Conservation (phyloP, 64 coral and sea anemone species). For the Dendronephthya gigantea region DNA sequence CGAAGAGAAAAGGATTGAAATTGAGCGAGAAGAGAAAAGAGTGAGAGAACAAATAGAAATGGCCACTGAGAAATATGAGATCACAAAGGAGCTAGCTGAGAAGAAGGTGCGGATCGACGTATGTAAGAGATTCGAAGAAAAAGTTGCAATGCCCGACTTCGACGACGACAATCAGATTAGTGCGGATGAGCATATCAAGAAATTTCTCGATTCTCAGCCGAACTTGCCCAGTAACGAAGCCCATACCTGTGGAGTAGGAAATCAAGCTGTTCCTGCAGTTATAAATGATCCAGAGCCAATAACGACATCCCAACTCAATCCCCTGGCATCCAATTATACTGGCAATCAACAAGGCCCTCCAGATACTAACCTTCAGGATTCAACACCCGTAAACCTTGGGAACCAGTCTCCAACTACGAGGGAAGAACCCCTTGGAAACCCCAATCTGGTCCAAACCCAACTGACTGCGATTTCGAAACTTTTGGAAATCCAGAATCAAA, state of each 20-base stretch:
- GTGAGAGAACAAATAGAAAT: neutral
- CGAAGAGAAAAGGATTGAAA: neutral
- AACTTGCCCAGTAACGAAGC: neutral
- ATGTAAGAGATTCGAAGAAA: neutral
- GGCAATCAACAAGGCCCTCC: neutral
- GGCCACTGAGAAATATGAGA: neutral
- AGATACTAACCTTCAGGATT: neutral
- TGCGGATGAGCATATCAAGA: neutral
- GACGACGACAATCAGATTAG: neutral
- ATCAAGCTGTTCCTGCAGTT: neutral
- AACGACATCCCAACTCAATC: neutral
- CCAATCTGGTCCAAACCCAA: neutral
- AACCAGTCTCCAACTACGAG: neutral
- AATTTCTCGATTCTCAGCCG: neutral
- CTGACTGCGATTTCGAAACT: neutral
- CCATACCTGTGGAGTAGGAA: neutral
- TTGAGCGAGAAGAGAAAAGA: conserved; percentile 5
- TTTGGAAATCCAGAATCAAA: neutral
- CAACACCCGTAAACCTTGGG: neutral
- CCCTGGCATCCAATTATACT: neutral
- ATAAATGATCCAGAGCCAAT: neutral
- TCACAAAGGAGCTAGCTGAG: neutral
- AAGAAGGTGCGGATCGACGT: neutral
- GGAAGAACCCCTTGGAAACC: neutral
- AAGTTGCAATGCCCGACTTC: neutral